Evolutionary conservation across 2,797 vertebrate genomes (phyloP).

Genomic region (Aeoliscus strigatus): DNA sequence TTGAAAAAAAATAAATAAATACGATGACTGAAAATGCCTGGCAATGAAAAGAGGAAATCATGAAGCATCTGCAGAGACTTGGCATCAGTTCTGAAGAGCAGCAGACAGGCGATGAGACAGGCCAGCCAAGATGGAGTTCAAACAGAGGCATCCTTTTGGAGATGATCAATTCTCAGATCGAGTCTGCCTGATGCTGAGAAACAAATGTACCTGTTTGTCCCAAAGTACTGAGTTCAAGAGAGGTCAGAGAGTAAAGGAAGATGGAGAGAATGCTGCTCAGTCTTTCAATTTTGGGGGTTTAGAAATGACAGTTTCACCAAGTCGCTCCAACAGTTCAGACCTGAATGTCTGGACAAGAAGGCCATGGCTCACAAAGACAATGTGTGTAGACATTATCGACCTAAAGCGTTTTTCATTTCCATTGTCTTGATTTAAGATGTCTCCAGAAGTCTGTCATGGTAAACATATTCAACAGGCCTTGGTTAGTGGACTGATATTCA

Average conservation of each 20-base stretch:
- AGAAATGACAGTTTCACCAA: neutral
- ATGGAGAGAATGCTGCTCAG: conserved; percentile 4
- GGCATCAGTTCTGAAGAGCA: conserved; percentile 46
- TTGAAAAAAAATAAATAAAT: conserved; percentile 34
- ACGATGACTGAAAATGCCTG: conserved; percentile 46
- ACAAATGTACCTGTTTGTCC: conserved; percentile 38
- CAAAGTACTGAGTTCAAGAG: conserved; percentile 25
- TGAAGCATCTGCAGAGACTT: conserved; percentile 66
- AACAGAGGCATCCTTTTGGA: conserved; percentile 42
- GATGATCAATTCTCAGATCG: conserved; percentile 34
- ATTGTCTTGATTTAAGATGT: too few relatives aligned
- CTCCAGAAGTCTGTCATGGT: too few relatives aligned
- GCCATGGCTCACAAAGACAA: neutral
- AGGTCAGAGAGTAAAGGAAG: conserved; percentile 9
- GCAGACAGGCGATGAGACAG: conserved; percentile 31
- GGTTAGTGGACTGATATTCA: too few relatives aligned
- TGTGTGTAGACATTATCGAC: neutral
- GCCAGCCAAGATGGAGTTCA: conserved; percentile 50
- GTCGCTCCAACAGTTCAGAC: neutral
- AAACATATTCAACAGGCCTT: too few relatives aligned
- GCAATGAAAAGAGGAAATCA: conserved; percentile 54
- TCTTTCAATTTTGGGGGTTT: neutral
- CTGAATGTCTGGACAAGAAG: neutral
- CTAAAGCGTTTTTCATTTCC: too few relatives aligned
- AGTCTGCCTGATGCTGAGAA: conserved; percentile 31